phyloP scores from a whole-genome alignment of 1,140 invertebrate species.

The Apolygus lucorum region DNA sequence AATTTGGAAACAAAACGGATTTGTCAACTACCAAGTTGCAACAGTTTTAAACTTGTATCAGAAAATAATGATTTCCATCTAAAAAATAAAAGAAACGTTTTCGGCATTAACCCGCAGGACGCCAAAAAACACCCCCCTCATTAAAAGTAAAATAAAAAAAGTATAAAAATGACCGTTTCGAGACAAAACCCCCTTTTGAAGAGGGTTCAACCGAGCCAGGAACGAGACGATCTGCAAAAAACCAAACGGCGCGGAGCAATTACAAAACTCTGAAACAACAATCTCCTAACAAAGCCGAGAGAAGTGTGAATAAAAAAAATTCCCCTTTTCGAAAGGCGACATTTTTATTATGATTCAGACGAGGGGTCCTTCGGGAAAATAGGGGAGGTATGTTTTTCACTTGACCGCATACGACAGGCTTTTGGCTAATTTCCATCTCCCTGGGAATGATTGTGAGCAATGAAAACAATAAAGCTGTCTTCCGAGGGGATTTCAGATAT shows the following conservation, averaged over 20 bases:
- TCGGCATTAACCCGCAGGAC: too few species aligned
- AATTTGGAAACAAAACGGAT: too few species aligned
- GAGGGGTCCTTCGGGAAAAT: not conserved
- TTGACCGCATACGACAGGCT: not conserved
- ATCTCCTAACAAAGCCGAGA: not conserved
- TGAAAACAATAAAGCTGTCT: not conserved
- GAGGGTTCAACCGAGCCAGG: not conserved
- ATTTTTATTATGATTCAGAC: not conserved
- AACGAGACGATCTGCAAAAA: not conserved
- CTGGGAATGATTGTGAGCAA: not conserved
- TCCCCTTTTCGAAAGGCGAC: not conserved
- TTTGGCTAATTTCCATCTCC: not conserved
- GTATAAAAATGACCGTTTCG: not conserved
- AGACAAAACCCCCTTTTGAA: not conserved
- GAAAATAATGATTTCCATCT: too few species aligned
- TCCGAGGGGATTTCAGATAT: not conserved
- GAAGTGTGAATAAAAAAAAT: not conserved
- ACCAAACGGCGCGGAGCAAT: not conserved
- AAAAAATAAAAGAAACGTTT: too few species aligned
- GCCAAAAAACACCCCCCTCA: not conserved
- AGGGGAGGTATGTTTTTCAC: not conserved
- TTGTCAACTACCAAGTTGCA: too few species aligned
- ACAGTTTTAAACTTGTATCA: too few species aligned
- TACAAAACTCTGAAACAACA: not conserved
- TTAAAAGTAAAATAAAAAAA: not conserved